Base-by-base conservation (phyloP, 1,140 invertebrate genomes). In the Episyrphus balteatus region DNA sequence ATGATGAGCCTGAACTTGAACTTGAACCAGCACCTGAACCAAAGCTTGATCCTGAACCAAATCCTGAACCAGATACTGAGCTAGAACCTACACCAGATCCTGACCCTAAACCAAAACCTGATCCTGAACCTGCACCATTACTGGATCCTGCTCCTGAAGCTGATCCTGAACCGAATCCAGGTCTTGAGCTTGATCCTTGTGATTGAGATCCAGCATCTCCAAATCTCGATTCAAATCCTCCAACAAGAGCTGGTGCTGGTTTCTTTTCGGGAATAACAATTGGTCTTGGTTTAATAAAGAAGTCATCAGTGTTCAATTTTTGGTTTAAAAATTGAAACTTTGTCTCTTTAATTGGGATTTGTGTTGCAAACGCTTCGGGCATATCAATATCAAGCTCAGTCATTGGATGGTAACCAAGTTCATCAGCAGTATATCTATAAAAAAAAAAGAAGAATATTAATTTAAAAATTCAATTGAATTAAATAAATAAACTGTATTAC, bases 361-460 rank as follows among this genome's bases (percentile, higher is more conserved):
- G 26, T 49, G 21, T 15, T 42, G 40, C 40, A 42, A 26, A 13
- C 6, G 18, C 18, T 42, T 68, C 62, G 30, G 65, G 65, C 26
- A 68, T 57, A 43, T 68, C 65, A 17, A 67, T 53, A 44, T 68
- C 64, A 36, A 68, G 51, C 51, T 67, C 65, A 14, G 65, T 68
- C 21, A 68, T 67, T 26, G 65, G 65, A 51, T 68, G 65, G 18
- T 68, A 68, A 12, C 65, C 65, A 34, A 68, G 58, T 51, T 68
- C 65, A 49, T 68, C 65, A 43, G 65, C 65, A 9, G 65, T 68
- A 34, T 68, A 68, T 1, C 46, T 41, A 18, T n/a, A n/a, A n/a
- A n/a, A n/a, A n/a, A n/a, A 10, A 18, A 40, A 36, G 17, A 41
- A 11, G 13, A 21, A 21, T 18, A 41, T 14, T 41, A 6, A 5